Evolutionary conservation across 2,797 vertebrate genomes (phyloP).

Genomic region (Caiman crocodilus): DNA sequence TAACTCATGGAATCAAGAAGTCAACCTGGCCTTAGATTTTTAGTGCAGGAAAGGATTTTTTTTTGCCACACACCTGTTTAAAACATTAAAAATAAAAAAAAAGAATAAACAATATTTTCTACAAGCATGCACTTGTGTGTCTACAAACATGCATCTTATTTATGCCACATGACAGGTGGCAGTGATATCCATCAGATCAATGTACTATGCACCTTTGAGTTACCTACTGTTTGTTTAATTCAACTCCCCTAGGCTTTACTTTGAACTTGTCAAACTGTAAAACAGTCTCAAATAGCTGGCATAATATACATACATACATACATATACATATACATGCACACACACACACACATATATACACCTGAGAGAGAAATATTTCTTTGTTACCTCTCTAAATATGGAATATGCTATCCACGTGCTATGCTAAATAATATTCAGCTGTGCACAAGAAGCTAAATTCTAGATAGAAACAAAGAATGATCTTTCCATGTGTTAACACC

Average conservation of each 20-base stretch:
- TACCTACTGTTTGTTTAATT: neutral
- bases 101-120: neutral
- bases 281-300: too few species aligned
- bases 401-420: neutral
- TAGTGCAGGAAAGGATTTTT: neutral
- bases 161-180: neutral
- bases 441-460: neutral
- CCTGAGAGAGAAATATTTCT: neutral
- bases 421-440: neutral
- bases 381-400: neutral
- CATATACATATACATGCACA: rapidly evolving
- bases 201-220: neutral
- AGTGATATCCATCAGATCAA: neutral
- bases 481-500: neutral
- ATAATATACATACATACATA: neutral
- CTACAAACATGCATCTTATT: neutral
- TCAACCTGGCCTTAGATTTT: slow-evolving; percentile 7
- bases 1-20: slow-evolving; percentile 15
- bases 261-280: neutral
- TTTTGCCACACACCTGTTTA: neutral
- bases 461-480: rapidly evolving
- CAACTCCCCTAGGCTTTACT: neutral
- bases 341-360: rapidly evolving
- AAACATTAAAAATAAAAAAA: neutral
- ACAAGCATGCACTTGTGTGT: neutral